phyloP scores from a whole-genome alignment of 2,113 vertebrate species.

The Grantiella picta region DNA sequence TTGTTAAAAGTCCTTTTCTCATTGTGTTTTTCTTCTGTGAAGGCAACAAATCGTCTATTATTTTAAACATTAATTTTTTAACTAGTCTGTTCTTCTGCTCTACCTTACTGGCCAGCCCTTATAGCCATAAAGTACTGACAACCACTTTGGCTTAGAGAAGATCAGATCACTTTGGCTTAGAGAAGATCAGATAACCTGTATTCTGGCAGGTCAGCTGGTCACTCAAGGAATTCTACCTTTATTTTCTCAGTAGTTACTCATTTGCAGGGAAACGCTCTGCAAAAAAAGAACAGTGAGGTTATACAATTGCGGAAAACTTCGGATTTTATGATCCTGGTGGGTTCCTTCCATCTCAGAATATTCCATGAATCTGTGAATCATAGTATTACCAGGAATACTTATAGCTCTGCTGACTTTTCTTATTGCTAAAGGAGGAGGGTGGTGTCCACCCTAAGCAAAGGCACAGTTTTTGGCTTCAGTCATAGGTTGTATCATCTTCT shows the following conservation, averaged over 20 bases:
- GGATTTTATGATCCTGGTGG: fast-evolving
- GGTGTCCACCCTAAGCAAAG: not conserved
- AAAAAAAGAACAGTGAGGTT: not conserved
- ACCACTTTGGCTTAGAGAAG: not conserved
- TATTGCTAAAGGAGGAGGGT: not conserved
- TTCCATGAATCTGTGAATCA: not conserved
- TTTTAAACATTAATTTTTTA: not conserved
- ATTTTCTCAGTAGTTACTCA: not conserved
- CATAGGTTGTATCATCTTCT: not conserved
- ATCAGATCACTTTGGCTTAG: not conserved
- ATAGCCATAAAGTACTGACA: not conserved
- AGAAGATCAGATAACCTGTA: not conserved
- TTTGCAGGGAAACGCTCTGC: not conserved
- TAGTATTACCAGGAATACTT: not conserved
- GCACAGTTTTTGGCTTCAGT: not conserved
- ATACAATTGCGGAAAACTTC: not conserved
- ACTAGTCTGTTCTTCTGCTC: not conserved
- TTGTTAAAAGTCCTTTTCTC: not conserved
- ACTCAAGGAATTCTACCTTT: not conserved
- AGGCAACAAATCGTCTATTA: not conserved
- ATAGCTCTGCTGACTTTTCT: not conserved
- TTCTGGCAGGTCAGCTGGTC: not conserved
- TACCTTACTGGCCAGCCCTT: not conserved
- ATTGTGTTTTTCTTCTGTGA: fast-evolving
- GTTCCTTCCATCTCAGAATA: not conserved